phyloP scores from a whole-genome alignment of 2,888 invertebrate genomes.

The Tuta absoluta region DNA sequence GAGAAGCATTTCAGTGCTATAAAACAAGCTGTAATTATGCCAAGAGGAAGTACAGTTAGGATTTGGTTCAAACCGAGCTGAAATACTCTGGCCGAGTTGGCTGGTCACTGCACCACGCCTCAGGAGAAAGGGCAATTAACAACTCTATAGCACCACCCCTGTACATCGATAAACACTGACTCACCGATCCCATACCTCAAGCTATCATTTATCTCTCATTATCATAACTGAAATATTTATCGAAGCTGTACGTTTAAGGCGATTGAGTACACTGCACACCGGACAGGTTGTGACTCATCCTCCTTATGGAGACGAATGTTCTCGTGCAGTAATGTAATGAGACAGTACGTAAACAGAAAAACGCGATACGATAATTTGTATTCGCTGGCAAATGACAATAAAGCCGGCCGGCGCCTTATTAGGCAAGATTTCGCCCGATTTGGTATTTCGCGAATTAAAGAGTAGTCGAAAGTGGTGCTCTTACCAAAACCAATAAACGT shows the following conservation, averaged over 20 bases:
- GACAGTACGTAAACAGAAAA: slow-evolving; percentile 45
- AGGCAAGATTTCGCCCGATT: slow-evolving; percentile 49
- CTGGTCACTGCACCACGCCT: slow-evolving; percentile 49
- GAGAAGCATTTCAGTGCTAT: slow-evolving; percentile 15
- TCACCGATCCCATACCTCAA: slow-evolving; percentile 50
- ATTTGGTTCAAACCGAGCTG: slow-evolving; percentile 43
- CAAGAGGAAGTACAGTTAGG: slow-evolving; percentile 42
- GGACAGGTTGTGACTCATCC: slow-evolving; percentile 47
- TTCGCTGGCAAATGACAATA: slow-evolving; percentile 54
- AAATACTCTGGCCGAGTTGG: slow-evolving; percentile 72
- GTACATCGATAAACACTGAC: slow-evolving; percentile 40
- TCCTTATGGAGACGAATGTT: slow-evolving; percentile 48
- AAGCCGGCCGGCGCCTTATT: slow-evolving; percentile 49
- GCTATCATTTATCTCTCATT: slow-evolving; percentile 46
- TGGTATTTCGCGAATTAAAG: slow-evolving; percentile 52
- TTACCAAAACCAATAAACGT: slow-evolving; percentile 48
- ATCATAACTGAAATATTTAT: slow-evolving; percentile 57
- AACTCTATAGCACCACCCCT: slow-evolving; percentile 28
- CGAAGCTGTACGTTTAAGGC: slow-evolving; percentile 41
- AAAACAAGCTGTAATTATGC: slow-evolving; percentile 31
- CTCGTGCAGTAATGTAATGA: slow-evolving; percentile 34
- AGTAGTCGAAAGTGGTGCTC: slow-evolving; percentile 38
- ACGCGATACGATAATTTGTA: slow-evolving; percentile 50
- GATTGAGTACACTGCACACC: slow-evolving; percentile 32
- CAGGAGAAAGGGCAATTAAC: slow-evolving; percentile 30